Evolutionary conservation across 53 echinoderm and acorn worm genomes (phyloP).

Genomic region (Holothuria leucospilota): DNA sequence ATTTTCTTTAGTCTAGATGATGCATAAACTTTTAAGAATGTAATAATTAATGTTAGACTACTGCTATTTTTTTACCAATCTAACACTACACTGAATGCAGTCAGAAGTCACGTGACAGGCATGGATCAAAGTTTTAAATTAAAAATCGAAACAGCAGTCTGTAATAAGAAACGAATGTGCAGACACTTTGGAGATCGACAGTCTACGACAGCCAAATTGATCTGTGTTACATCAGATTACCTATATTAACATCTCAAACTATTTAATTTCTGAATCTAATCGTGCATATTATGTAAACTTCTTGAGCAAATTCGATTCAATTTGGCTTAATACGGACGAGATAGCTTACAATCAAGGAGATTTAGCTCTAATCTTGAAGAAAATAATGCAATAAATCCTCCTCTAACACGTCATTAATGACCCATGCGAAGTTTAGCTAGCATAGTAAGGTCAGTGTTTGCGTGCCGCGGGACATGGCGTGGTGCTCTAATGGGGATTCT

Average conservation of each 20-base stretch:
- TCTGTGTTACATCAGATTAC: constrained; percentile 33
- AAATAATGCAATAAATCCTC: constrained; percentile 44
- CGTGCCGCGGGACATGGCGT: constrained; percentile 20
- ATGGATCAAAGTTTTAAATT: too few species aligned
- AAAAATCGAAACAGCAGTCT: too few species aligned
- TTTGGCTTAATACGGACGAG: constrained; percentile 41
- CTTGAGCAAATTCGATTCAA: constrained; percentile 45
- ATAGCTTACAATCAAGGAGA: constrained; percentile 47
- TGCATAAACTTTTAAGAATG: too few species aligned
- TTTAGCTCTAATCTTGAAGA: constrained; percentile 40
- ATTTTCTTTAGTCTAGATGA: too few species aligned
- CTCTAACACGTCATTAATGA: constrained; percentile 38
- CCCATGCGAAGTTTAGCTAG: constrained; percentile 5
- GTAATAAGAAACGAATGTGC: too few species aligned
- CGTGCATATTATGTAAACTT: constrained; percentile 37
- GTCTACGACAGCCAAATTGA: background rate
- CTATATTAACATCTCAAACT: constrained; percentile 14
- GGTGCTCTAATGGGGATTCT: constrained; percentile 23
- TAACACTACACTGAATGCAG: too few species aligned
- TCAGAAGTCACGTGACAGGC: too few species aligned
- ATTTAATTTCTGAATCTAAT: constrained; percentile 33
- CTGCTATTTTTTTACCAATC: too few species aligned
- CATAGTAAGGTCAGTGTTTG: constrained; percentile 23
- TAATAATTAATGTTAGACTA: too few species aligned
- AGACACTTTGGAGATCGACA: too few species aligned